Evolutionary conservation across 2,888 invertebrate genomes (phyloP).

Genomic region (Cylindroiulus punctatus): DNA sequence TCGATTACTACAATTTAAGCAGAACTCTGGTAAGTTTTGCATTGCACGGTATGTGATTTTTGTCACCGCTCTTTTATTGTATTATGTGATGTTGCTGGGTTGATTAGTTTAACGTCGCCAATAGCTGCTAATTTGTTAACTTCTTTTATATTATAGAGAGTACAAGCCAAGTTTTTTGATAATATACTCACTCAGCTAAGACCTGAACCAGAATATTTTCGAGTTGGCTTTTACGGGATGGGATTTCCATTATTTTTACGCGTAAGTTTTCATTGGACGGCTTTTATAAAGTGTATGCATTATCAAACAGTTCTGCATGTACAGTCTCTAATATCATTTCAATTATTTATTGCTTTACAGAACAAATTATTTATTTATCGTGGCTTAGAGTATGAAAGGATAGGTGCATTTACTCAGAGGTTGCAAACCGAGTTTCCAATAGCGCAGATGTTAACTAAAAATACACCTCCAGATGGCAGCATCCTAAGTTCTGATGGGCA

Average conservation of each 20-base stretch:
- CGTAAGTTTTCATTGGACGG: constrained; percentile 71
- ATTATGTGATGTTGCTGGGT: too few species aligned
- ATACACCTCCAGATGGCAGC: constrained; percentile 88
- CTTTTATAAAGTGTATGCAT: neutral
- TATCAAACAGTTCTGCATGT: neutral
- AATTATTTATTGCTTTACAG: constrained; percentile 69
- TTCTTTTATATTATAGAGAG: constrained; percentile 68
- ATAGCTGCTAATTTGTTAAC: neutral
- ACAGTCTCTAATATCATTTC: constrained; percentile 39
- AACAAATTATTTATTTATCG: constrained; percentile 96
- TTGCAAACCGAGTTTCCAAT: constrained; percentile 93
- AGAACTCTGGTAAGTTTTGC: constrained; percentile 73
- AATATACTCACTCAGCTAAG: constrained; percentile 87
- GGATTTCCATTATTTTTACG: constrained; percentile 94
- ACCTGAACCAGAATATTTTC: constrained; percentile 93
- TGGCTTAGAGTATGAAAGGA: constrained; percentile 92
- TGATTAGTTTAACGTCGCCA: too few species aligned
- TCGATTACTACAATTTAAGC: constrained; percentile 88
- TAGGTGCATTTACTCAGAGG: constrained; percentile 92
- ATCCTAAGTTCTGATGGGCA: constrained; percentile 87
- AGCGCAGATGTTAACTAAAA: constrained; percentile 91
- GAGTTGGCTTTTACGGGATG: constrained; percentile 94
- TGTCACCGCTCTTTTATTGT: too few species aligned
- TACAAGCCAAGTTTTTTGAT: constrained; percentile 90
- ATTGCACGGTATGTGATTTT: neutral